Conservation (phyloP, 2,888 invertebrate genomes). For the Cremastinae sp. region DNA sequence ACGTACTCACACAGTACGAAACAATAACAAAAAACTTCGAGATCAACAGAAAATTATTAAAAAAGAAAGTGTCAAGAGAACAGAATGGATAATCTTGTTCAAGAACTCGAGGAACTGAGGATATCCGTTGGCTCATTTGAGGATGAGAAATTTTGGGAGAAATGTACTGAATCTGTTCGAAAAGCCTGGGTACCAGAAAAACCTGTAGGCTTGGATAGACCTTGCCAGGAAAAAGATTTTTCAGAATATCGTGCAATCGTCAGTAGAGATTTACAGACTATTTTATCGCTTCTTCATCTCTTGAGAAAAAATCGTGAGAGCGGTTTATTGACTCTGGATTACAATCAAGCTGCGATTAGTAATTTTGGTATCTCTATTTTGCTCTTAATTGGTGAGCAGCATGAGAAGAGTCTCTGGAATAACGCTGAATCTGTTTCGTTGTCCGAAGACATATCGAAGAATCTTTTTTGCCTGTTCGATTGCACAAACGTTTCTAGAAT, state of each 20-base stretch:
- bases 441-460: conserved; percentile 64
- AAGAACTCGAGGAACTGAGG: conserved; percentile 68
- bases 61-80: conserved; percentile 3
- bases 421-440: conserved; percentile 67
- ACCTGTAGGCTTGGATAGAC: conserved; percentile 65
- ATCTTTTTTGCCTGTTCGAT: conserved; percentile 67
- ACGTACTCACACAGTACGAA: not conserved
- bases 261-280: conserved; percentile 68
- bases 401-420: conserved; percentile 76
- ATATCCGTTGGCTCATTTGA: conserved; percentile 62
- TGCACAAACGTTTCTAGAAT: conserved; percentile 66
- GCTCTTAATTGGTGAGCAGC: conserved; percentile 75
- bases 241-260: conserved; percentile 68
- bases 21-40: not conserved
- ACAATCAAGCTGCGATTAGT: conserved; percentile 42
- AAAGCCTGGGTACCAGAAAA: conserved; percentile 70
- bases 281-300: conserved; percentile 67
- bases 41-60: not conserved
- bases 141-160: conserved; percentile 65
- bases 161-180: conserved; percentile 67
- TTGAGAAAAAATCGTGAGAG: conserved; percentile 59
- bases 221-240: conserved; percentile 74
- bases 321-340: conserved; percentile 46
- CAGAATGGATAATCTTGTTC: conserved; percentile 69
- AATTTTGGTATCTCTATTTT: conserved; percentile 68